phyloP scores from a whole-genome alignment of 2,888 invertebrate species.

The Noctuana brunneofusca region DNA sequence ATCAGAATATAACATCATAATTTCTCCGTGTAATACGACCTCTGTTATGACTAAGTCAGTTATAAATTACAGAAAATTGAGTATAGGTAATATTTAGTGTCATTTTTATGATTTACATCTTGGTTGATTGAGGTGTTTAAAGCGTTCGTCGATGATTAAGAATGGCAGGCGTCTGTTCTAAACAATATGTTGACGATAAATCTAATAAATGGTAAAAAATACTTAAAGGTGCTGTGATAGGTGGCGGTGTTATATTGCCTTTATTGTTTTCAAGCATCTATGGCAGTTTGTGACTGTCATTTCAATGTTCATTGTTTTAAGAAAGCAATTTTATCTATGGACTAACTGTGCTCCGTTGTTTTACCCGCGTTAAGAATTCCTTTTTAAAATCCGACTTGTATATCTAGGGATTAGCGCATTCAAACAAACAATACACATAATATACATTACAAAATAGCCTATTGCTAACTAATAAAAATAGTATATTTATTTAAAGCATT shows the following conservation, averaged over 20 bases:
- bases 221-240: background rate
- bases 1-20: background rate
- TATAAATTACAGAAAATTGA: constrained; percentile 44
- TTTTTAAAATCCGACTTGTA: too few species aligned
- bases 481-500: too few species aligned
- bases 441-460: too few species aligned
- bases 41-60: constrained; percentile 15
- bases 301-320: background rate
- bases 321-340: background rate
- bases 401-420: too few species aligned
- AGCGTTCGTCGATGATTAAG: constrained; percentile 37
- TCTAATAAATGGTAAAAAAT: constrained; percentile 31
- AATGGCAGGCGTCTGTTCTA: constrained; percentile 39
- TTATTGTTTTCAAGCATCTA: background rate
- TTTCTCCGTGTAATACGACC: too few species aligned
- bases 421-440: too few species aligned
- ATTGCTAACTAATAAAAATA: too few species aligned
- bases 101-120: constrained; percentile 39
- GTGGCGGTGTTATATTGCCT: background rate
- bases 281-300: background rate
- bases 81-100: constrained; percentile 42
- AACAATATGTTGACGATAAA: constrained; percentile 36
- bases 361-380: too few species aligned
- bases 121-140: constrained; percentile 40
- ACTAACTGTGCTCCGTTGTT: too few species aligned